Evolutionary conservation across 2,113 vertebrate genomes (phyloP).

Genomic region (Mustelus asterias): DNA sequence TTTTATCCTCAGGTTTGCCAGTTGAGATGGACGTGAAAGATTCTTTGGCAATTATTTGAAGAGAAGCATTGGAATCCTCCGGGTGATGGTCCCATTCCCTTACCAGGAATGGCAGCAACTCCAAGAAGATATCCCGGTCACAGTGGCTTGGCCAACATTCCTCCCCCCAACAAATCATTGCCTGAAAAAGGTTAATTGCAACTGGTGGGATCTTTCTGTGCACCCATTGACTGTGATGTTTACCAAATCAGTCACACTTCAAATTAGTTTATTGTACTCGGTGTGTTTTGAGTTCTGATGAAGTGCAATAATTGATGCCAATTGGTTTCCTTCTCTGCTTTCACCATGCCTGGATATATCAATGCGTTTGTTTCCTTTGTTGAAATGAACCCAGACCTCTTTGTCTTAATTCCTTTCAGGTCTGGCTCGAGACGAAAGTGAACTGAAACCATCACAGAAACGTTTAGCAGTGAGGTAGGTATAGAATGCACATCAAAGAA

Average conservation of each 20-base stretch:
- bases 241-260: not conserved
- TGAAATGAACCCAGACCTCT: not conserved
- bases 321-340: not conserved
- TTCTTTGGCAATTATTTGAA: too few relatives aligned
- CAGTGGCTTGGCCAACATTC: not conserved
- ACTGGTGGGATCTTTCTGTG: not conserved
- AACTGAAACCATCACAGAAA: slow-evolving; percentile 5
- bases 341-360: too few relatives aligned
- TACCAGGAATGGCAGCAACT: not conserved
- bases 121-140: not conserved
- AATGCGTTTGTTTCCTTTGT: not conserved
- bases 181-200: not conserved
- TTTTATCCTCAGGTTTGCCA: too few relatives aligned
- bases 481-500: not conserved
- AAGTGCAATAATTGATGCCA: slow-evolving; percentile 31
- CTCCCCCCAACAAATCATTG: not conserved
- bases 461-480: slow-evolving; percentile 33
- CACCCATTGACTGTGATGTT: not conserved
- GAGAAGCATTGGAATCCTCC: not conserved
- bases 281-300: not conserved
- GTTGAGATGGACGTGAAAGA: too few relatives aligned
- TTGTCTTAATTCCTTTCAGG: not conserved
- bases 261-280: not conserved
- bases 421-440: not conserved
- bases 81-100: not conserved